Evolutionary conservation across 2,113 vertebrate genomes (phyloP).

Genomic region (Embiotoca jacksoni): DNA sequence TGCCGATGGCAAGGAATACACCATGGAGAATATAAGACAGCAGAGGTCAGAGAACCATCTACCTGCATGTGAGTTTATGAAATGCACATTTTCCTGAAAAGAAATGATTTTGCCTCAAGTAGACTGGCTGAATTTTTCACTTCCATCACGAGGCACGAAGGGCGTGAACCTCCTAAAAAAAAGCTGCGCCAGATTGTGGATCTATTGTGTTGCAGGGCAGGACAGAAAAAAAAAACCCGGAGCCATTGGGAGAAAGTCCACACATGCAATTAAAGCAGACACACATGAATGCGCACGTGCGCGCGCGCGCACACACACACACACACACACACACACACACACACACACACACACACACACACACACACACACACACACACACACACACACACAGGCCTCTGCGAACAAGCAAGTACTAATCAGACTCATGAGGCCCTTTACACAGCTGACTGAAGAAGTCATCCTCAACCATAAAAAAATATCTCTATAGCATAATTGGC

Average conservation of each 20-base stretch:
- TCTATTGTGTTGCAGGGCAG: conserved; percentile 20
- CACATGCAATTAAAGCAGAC: conserved; percentile 21
- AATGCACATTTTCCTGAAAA: conserved; percentile 7
- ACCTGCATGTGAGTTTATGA: not conserved
- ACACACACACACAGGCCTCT: conserved; percentile 6
- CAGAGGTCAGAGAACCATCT: conserved; percentile 37
- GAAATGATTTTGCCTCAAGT: conserved; percentile 28
- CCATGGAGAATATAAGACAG: not conserved
- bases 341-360: not conserved
- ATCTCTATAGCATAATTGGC: conserved; percentile 52
- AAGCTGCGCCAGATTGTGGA: conserved; percentile 33
- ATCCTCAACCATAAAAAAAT: conserved; percentile 33
- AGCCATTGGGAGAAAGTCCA: conserved; percentile 26
- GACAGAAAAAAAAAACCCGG: conserved; percentile 24
- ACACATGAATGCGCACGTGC: not conserved
- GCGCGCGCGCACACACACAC: too few species aligned
- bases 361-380: not conserved
- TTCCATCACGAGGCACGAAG: not conserved
- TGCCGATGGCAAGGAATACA: conserved; percentile 18
- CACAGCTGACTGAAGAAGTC: conserved; percentile 35
- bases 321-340: not conserved
- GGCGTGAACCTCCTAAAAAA: conserved; percentile 23
- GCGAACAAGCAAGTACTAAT: conserved; percentile 44
- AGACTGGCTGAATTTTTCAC: not conserved
- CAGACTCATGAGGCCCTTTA: conserved; percentile 69